Base-by-base conservation (phyloP, 2,888 invertebrate species). In the Geotrupes spiniger region DNA sequence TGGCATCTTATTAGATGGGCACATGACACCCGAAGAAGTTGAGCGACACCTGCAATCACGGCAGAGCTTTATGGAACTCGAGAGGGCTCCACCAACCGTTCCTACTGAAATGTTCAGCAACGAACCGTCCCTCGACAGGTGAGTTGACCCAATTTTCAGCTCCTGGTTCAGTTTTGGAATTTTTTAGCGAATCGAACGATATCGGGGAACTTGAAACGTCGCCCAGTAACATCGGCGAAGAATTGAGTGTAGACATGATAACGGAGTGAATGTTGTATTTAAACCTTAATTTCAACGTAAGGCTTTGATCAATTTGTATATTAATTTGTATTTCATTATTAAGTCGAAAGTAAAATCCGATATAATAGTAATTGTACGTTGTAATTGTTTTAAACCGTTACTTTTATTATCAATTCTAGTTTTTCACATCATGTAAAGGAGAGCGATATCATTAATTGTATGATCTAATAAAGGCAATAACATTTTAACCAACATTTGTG, bases 101-200 rank as follows among this genome's bases (percentile, higher is more conserved):
- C 94, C 94, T 2, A 89, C 87, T 29, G 93, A 94, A 74, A 92
- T 94, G 87, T 94, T 95, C 67, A 93, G 92, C 73, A 93, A 93
- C 73, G 93, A 94, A 64, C 91, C 91, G 42, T 92, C 92, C 1
- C 74, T 90, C 38, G 91, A 91, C 69, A 89, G 89, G 89, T 87
- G 74, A 62, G 43, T 27, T n/a, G 41, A 25, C 17, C n/a, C 12
- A 41, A 4, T 9, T 29, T 43, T 25, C 29, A n/a, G 9, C 21
- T 16, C 14, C 14, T n/a, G 28, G 5, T 14, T 29, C 6, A 37
- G 25, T 44, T 21, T n/a, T n/a, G 15, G 10, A 11, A 29, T 4
- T 21, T 27, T 81, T 53, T 74, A 91, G 90, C 72, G 90, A 89
- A 73, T 88, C 89, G 8, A 89, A 89, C 70, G 91, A 91, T 68